Percentiles rank a stretch among this genome's conserved stretches.
These are phyloP conservation scores for Campaea margaritaria DNA, from an alignment of 2,888 invertebrate species.

Conservation along the genomic window DNA sequence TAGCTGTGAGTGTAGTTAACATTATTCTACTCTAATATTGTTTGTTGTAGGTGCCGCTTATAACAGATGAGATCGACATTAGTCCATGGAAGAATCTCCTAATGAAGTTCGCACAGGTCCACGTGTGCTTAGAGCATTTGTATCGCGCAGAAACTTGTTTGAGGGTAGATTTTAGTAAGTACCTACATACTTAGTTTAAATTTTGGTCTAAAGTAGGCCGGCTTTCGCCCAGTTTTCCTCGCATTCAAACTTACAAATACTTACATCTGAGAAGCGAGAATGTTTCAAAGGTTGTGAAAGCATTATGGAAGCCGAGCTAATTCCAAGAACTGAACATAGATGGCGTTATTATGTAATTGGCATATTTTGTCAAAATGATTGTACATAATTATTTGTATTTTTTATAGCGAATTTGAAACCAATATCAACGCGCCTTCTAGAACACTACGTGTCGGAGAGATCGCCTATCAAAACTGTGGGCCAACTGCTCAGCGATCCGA, in stretches of 20 bases:
- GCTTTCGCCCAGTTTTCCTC: too few species aligned
- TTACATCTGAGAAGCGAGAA: too few species aligned
- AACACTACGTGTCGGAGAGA: slow-evolving; percentile 74
- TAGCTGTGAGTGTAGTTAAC: too few species aligned
- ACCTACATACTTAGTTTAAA: too few species aligned
- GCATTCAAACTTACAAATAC: too few species aligned
- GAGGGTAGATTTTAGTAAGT: slow-evolving; percentile 71
- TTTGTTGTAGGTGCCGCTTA: slow-evolving; percentile 69
- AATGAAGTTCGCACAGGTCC: slow-evolving; percentile 80
- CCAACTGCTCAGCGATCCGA: slow-evolving; percentile 74
- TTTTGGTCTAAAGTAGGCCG: too few species aligned
- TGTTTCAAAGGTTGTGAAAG: too few species aligned
- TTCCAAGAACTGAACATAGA: too few species aligned
- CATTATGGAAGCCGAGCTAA: too few species aligned
- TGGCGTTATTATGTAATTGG: too few species aligned
- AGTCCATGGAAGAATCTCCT: slow-evolving; percentile 79
- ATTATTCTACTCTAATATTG: neutral
- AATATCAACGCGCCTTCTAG: slow-evolving; percentile 68
- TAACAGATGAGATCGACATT: slow-evolving; percentile 80
- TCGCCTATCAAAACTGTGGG: slow-evolving; percentile 78
- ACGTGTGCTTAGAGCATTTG: slow-evolving; percentile 78
- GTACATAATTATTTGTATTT: slow-evolving; percentile 11
- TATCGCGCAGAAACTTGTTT: slow-evolving; percentile 73
- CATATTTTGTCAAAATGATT: too few species aligned
- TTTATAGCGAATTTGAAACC: slow-evolving; percentile 75